Conservation (phyloP, 2,888 invertebrate species). For the Cistogaster globosa region DNA sequence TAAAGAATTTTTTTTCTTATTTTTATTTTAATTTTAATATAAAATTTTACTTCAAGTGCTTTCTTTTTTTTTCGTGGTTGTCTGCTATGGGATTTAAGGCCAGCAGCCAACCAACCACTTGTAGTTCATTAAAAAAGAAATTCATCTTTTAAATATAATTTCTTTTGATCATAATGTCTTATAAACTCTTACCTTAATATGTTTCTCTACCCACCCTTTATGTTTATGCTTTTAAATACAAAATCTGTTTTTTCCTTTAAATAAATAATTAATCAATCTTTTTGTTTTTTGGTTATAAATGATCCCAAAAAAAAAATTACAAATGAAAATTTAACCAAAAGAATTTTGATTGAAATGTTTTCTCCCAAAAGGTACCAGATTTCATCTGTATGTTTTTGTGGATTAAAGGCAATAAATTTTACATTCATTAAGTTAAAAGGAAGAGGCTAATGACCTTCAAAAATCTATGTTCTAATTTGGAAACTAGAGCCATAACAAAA, state of each 20-base stretch:
- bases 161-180: constrained; percentile 48
- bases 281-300: background rate
- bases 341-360: too few species aligned
- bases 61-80: constrained; percentile 35
- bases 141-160: constrained; percentile 39
- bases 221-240: background rate
- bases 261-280: too few species aligned
- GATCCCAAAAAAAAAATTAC: too few species aligned
- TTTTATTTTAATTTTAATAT: constrained; percentile 9
- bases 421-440: too few species aligned
- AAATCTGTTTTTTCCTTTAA: constrained; percentile 7
- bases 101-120: constrained; percentile 22
- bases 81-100: background rate
- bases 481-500: too few species aligned
- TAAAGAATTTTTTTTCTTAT: constrained; percentile 34
- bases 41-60: constrained; percentile 52
- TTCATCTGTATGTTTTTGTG: too few species aligned
- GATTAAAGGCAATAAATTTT: too few species aligned
- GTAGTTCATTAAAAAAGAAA: constrained; percentile 39
- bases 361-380: too few species aligned
- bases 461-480: too few species aligned
- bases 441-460: too few species aligned
- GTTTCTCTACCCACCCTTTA: constrained; percentile 12
- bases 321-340: too few species aligned
- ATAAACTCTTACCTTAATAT: constrained; percentile 51